A percentile compares a stretch with the other conserved stretches of the same genome.
phyloP scores from a whole-genome alignment of 2,113 vertebrate species.

The Urocitellus parryii region DNA sequence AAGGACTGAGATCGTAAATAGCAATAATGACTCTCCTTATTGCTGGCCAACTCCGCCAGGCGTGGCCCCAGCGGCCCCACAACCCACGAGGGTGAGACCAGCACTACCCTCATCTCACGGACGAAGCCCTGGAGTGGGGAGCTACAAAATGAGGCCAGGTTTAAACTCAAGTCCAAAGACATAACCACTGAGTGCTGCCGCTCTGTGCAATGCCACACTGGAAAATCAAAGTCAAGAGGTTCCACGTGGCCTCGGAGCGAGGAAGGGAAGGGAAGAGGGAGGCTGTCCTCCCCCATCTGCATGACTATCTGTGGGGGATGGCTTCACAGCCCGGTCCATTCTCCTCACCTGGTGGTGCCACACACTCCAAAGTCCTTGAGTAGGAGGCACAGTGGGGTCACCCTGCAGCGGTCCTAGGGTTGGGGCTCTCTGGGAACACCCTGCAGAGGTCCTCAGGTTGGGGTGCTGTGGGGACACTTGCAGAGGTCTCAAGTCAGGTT shows the following conservation, averaged over 20 bases:
- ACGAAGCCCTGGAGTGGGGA: not conserved
- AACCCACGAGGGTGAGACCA: not conserved
- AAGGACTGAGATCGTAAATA: not conserved
- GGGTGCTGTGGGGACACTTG: not conserved
- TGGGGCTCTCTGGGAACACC: not conserved
- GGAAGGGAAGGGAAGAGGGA: no score
- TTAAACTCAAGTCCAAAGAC: not conserved
- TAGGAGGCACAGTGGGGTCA: not conserved
- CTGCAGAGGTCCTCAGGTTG: no score
- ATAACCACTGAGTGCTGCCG: rapidly evolving
- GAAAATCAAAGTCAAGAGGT: not conserved
- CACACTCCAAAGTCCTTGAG: no score
- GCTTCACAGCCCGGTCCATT: not conserved
- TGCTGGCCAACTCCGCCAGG: not conserved
- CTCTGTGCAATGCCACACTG: not conserved
- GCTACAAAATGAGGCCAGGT: rapidly evolving
- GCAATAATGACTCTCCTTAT: not conserved
- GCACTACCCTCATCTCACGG: not conserved
- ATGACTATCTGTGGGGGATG: no score
- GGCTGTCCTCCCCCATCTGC: not conserved
- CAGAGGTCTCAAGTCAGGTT: not conserved
- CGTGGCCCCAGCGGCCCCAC: not conserved
- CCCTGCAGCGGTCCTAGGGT: no score
- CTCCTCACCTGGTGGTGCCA: not conserved
- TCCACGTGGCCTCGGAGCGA: not conserved